phyloP scores from a whole-genome alignment of 2,797 vertebrate species.

The Pristis pectinata region DNA sequence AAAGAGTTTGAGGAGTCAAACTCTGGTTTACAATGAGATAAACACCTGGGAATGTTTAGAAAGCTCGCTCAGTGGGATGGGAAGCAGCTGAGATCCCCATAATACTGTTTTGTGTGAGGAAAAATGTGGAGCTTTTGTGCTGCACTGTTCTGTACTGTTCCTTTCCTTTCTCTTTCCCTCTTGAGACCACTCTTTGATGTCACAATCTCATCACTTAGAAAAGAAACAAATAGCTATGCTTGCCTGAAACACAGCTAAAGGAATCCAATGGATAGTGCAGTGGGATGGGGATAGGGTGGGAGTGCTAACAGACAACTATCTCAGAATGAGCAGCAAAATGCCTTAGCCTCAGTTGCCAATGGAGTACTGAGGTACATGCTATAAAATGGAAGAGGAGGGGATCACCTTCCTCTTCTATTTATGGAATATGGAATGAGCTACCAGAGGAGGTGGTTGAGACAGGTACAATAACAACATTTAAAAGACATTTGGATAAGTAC shows the following conservation, averaged over 20 bases:
- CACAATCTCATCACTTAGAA: neutral
- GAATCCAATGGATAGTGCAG: neutral
- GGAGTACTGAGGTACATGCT: neutral
- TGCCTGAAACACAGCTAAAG: neutral
- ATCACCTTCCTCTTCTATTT: no score
- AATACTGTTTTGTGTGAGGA: neutral
- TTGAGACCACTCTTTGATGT: neutral
- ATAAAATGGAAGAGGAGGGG: neutral
- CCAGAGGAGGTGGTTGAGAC: no score
- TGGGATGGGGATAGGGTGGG: neutral
- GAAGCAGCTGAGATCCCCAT: neutral
- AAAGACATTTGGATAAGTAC: no score
- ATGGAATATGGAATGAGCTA: no score
- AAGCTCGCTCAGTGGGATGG: constrained; percentile 40
- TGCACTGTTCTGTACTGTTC: neutral
- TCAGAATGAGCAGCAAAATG: neutral
- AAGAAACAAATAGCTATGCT: neutral
- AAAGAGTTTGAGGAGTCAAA: neutral
- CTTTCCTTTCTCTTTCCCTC: neutral
- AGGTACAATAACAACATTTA: no score
- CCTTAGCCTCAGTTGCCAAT: neutral
- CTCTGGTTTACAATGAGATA: constrained; percentile 3
- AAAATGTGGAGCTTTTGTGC: neutral
- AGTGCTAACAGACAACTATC: neutral
- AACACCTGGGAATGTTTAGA: constrained; percentile 46